Conservation (phyloP, 2,888 invertebrate genomes). For the Drosophila sordidapex region DNA sequence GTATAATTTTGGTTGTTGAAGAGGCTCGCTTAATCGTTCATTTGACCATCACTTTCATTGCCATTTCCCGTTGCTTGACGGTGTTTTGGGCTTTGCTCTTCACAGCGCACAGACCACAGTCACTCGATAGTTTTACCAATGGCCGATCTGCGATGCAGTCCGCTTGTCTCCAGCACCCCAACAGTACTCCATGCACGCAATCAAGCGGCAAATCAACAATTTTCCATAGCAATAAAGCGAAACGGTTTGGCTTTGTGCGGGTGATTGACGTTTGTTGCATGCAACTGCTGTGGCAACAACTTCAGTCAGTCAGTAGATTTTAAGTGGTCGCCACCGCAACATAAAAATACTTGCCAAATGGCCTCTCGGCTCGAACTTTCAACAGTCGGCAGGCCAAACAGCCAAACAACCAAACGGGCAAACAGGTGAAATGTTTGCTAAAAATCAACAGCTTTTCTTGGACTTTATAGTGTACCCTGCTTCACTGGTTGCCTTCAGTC, state of each 20-base stretch:
- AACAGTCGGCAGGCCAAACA: slow-evolving; percentile 47
- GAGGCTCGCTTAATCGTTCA: slow-evolving; percentile 27
- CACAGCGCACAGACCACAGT: slow-evolving; percentile 63
- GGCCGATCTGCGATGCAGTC: slow-evolving; percentile 10
- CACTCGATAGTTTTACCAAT: slow-evolving; percentile 53
- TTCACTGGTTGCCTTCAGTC: background rate
- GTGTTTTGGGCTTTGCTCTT: slow-evolving; percentile 43
- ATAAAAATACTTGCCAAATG: slow-evolving; percentile 58
- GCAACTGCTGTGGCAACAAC: slow-evolving; percentile 61
- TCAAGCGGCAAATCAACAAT: slow-evolving; percentile 80
- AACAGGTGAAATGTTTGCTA: slow-evolving; percentile 78
- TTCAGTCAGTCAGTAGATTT: slow-evolving; percentile 72
- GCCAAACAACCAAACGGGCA: slow-evolving; percentile 24
- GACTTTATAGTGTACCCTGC: slow-evolving; percentile 66
- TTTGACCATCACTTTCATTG: slow-evolving; percentile 43
- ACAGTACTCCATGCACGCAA: slow-evolving; percentile 69
- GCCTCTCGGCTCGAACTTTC: slow-evolving; percentile 69
- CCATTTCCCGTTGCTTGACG: slow-evolving; percentile 42
- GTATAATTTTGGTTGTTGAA: slow-evolving; percentile 27
- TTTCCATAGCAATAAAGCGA: slow-evolving; percentile 79
- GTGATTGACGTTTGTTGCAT: slow-evolving; percentile 81
- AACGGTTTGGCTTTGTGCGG: slow-evolving; percentile 78
- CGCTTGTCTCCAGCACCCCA: slow-evolving; percentile 16
- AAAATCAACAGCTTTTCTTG: slow-evolving; percentile 67
- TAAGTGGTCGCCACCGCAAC: slow-evolving; percentile 80